Evolutionary conservation across 2,113 vertebrate genomes (phyloP), one percentile per base, ranked within the genome.

Genomic region (Apaloderma vittatum): DNA sequence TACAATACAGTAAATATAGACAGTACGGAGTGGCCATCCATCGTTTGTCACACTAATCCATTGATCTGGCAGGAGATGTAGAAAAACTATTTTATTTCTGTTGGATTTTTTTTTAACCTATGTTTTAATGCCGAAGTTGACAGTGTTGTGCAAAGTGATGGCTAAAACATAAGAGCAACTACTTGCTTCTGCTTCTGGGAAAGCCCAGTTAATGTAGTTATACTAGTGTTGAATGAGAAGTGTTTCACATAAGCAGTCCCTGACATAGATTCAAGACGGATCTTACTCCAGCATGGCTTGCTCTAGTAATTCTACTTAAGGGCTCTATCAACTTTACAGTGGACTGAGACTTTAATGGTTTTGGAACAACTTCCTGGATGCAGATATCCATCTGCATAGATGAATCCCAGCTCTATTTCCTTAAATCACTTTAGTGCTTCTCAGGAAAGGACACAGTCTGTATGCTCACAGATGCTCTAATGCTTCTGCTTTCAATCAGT

Each of bases 251-350:
- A 66, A 68, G 36, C 49, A 65, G 4, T 15, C 24, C 0, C 0
- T 27, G 68, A 14, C 1, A 1, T 1, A 5, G 32, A 1, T 8
- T 23, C 5, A 20, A 46, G n/a, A 34, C 3, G 29, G 37, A 9
- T 40, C 20, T 73, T 52, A n/a, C 16, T 68, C 40, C 59, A 34
- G 34, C 4, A 22, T 1, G 4, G 8, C 16, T 58, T 26, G 24
- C 22, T 40, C 5, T 15, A 43, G 43, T 13, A 12, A 45, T 79
- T 92, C 34, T 43, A 0, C 12, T 49, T 34, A 36, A 34, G 30
- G 27, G 22, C 75, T 86, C 29, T 86, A 45, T 16, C 51, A 62
- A 3, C 23, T 62, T n/a, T 26, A 0, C 23, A 22, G 24, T 15
- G 19, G 29, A 26, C 46, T 63, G 43, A 82, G 32, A 16, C 10